Evolutionary conservation across 1,140 invertebrate genomes (phyloP).

Genomic region (Danaus plexippus): DNA sequence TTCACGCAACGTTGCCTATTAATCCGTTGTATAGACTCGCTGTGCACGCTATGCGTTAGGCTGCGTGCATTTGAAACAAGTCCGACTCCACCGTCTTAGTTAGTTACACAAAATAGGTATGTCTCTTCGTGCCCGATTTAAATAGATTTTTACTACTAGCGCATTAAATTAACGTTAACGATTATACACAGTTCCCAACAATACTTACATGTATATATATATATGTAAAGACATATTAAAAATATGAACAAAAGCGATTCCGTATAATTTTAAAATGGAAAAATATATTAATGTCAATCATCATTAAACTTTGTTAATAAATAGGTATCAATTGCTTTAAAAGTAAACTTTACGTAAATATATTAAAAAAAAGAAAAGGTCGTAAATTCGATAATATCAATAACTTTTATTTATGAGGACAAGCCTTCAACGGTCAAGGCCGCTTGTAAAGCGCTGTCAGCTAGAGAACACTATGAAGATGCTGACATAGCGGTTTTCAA

Average conservation of each 20-base stretch:
- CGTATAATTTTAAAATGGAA: too few relatives aligned
- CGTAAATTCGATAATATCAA: too few relatives aligned
- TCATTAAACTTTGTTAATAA: too few relatives aligned
- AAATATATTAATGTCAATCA: too few relatives aligned
- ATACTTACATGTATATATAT: too few relatives aligned
- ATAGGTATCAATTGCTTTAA: too few relatives aligned
- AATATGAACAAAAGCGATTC: too few relatives aligned
- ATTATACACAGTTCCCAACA: too few relatives aligned
- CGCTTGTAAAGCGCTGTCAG: constrained; percentile 13
- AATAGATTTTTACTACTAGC: constrained; percentile 14
- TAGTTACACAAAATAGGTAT: constrained; percentile 17
- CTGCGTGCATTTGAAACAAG: constrained; percentile 36
- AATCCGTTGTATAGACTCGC: constrained; percentile 55
- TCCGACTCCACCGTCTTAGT: constrained; percentile 7
- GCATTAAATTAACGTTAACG: not conserved
- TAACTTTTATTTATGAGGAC: too few relatives aligned
- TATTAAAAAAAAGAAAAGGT: too few relatives aligned
- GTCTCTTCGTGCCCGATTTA: constrained; percentile 10
- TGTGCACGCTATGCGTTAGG: constrained; percentile 32
- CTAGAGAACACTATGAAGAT: constrained; percentile 8
- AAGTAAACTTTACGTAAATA: too few relatives aligned
- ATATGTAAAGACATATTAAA: too few relatives aligned
- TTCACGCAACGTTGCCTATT: constrained; percentile 53
- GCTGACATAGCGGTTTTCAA: constrained; percentile 11
- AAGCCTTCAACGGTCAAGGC: constrained; percentile 9